Evolutionary conservation across 2,888 invertebrate species (phyloP).

Genomic region (Drosophila leonis): DNA sequence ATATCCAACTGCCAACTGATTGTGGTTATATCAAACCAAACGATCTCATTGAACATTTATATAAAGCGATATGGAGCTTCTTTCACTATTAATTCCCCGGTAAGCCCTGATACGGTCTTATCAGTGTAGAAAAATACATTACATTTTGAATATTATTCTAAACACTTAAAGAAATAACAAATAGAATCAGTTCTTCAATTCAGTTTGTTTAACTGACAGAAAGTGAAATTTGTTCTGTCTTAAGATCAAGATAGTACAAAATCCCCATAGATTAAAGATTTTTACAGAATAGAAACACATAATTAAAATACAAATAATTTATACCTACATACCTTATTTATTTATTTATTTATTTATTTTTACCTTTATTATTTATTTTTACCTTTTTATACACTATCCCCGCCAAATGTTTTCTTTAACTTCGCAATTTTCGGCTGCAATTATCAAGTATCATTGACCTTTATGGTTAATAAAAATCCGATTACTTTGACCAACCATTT

Average conservation of each 20-base stretch:
- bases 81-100: neutral
- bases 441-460: too few relatives aligned
- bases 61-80: neutral
- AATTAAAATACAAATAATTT: neutral
- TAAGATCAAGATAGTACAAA: neutral
- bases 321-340: too few relatives aligned
- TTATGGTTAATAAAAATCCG: too few relatives aligned
- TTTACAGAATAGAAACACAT: too few relatives aligned
- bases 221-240: neutral
- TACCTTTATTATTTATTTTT: too few relatives aligned
- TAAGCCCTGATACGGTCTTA: constrained; percentile 31
- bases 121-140: neutral
- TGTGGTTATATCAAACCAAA: constrained; percentile 9
- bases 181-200: too few relatives aligned
- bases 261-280: too few relatives aligned
- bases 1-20: constrained; percentile 30
- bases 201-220: neutral
- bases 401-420: too few relatives aligned
- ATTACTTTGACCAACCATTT: too few relatives aligned
- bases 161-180: neutral
- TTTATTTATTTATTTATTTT: too few relatives aligned
- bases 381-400: too few relatives aligned
- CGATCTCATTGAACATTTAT: neutral
- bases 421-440: too few relatives aligned
- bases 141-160: neutral